These are phyloP conservation scores for Choloepus hoffmanni DNA, from an alignment of 2,113 vertebrate species.

Conservation along the genomic window DNA sequence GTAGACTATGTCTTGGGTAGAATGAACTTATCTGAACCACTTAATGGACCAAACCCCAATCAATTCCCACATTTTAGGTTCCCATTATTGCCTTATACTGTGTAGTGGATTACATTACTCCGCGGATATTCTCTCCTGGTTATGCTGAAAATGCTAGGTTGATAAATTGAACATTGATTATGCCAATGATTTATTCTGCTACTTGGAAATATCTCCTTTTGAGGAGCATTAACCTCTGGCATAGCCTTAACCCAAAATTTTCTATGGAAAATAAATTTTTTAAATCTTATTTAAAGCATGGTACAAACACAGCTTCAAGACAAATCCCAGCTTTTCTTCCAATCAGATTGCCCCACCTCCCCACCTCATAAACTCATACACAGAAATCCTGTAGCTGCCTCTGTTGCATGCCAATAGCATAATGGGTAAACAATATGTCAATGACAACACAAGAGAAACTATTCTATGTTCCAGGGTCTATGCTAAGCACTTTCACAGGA, in stretches of 20 bases:
- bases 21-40: conserved; percentile 12
- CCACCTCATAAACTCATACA: background rate
- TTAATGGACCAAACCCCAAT: background rate
- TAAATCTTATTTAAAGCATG: background rate
- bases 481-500: background rate
- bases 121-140: background rate
- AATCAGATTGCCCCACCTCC: background rate
- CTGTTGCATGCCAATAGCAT: background rate
- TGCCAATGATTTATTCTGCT: background rate
- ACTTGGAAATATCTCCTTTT: background rate
- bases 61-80: background rate
- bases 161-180: background rate
- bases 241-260: background rate
- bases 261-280: conserved; percentile 1
- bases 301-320: background rate
- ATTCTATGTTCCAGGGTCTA: background rate
- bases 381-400: background rate
- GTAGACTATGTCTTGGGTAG: background rate
- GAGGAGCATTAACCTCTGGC: background rate
- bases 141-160: background rate
- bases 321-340: background rate
- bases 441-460: background rate
- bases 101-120: background rate
- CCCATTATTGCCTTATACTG: background rate
- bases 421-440: background rate